phyloP scores from a whole-genome alignment of 1,140 invertebrate species.

The Ectropis grisescens region DNA sequence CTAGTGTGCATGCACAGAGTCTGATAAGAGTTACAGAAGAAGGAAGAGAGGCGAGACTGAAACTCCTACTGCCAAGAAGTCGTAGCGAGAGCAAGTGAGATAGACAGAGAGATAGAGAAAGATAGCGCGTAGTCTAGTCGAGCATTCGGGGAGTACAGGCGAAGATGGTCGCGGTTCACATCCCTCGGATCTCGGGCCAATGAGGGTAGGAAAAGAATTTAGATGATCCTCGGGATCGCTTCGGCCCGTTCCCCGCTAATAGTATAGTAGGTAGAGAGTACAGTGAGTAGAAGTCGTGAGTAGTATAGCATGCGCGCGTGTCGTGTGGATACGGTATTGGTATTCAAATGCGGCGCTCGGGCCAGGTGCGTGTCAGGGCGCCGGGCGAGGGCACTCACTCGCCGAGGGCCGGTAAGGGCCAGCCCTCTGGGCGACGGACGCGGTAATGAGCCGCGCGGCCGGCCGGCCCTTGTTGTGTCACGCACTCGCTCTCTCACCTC shows the following conservation, averaged over 20 bases:
- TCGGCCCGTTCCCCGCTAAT: conserved; percentile 53
- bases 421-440: not conserved
- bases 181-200: conserved; percentile 47
- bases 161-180: conserved; percentile 41
- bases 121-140: conserved; percentile 61
- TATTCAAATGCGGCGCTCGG: conserved; percentile 76
- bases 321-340: conserved; percentile 71
- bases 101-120: conserved; percentile 57
- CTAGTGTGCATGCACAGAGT: conserved; percentile 68
- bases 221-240: conserved; percentile 52
- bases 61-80: conserved; percentile 60
- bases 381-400: not conserved
- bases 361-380: conserved; percentile 39
- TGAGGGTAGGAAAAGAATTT: conserved; percentile 30
- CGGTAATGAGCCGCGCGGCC: conserved; percentile 19
- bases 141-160: conserved; percentile 50
- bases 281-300: conserved; percentile 61
- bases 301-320: conserved; percentile 63
- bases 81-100: conserved; percentile 63
- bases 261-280: conserved; percentile 54
- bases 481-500: conserved; percentile 68
- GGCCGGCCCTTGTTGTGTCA: conserved; percentile 18
- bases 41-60: conserved; percentile 55
- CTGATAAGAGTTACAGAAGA: conserved; percentile 61
- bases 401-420: not conserved